phyloP scores from a whole-genome alignment of 2,888 invertebrate genomes.

The Cephus sareptanus region DNA sequence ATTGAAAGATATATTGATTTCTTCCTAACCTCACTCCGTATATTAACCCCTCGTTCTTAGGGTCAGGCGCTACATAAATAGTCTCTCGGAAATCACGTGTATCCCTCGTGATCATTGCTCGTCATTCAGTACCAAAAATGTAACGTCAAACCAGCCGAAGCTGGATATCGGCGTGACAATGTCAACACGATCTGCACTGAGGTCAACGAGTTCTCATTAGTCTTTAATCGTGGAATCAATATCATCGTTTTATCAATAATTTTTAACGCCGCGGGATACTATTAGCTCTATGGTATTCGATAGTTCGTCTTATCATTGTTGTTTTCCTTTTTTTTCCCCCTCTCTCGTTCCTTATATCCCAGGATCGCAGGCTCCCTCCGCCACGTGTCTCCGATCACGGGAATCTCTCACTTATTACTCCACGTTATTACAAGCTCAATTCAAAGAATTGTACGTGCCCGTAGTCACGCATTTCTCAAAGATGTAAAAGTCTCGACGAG shows the following conservation, averaged over 20 bases:
- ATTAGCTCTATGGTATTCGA: background rate
- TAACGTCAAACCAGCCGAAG: background rate
- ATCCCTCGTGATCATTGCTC: background rate
- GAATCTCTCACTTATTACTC: too few relatives aligned
- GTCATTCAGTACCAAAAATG: background rate
- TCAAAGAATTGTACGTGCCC: too few relatives aligned
- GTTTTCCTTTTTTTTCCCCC: too few relatives aligned
- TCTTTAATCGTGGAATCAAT: background rate
- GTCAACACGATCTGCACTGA: background rate
- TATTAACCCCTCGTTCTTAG: background rate
- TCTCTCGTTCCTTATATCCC: too few relatives aligned
- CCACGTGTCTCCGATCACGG: too few relatives aligned
- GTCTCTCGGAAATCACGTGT: background rate
- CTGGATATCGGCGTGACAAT: background rate
- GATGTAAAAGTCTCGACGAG: too few relatives aligned
- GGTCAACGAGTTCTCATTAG: background rate
- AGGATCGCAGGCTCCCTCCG: too few relatives aligned
- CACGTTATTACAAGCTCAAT: too few relatives aligned
- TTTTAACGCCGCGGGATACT: slow-evolving; percentile 1
- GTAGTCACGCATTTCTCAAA: too few relatives aligned
- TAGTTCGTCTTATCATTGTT: too few relatives aligned
- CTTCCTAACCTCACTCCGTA: too few relatives aligned
- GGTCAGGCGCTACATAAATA: background rate
- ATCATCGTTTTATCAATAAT: background rate
- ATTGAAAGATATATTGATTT: too few relatives aligned